phyloP scores from a whole-genome alignment of 1,140 invertebrate genomes.

The Drosophila azteca region DNA sequence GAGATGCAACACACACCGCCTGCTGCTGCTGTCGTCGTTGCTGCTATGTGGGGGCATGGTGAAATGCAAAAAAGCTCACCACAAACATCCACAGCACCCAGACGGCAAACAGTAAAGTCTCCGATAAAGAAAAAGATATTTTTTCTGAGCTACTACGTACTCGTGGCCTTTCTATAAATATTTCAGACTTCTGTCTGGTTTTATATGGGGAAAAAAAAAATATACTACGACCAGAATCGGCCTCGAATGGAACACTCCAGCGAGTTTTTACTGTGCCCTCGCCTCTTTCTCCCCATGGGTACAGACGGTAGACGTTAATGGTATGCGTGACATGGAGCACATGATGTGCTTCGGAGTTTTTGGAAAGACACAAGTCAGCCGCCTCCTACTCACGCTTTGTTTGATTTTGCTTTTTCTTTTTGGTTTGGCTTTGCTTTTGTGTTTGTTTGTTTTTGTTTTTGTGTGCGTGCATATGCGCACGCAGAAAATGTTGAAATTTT shows the following conservation, averaged over 20 bases:
- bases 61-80: slow-evolving; percentile 35
- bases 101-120: slow-evolving; percentile 13
- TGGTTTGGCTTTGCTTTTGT: slow-evolving; percentile 16
- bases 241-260: no score
- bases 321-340: slow-evolving; percentile 58
- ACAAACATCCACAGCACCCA: slow-evolving; percentile 20
- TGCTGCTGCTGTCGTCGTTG: no score
- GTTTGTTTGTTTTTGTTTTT: slow-evolving; percentile 19
- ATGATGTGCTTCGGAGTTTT: slow-evolving; percentile 35
- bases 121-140: slow-evolving; percentile 20
- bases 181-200: no score
- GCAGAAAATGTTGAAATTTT: slow-evolving; percentile 57
- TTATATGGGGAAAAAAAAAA: no score
- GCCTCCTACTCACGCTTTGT: slow-evolving; percentile 5
- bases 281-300: neutral
- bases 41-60: slow-evolving; percentile 23
- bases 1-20: slow-evolving; percentile 53
- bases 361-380: neutral
- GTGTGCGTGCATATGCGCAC: slow-evolving; percentile 47
- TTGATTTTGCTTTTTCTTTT: slow-evolving; percentile 37
- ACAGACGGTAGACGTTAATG: slow-evolving; percentile 9
- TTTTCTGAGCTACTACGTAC: neutral
- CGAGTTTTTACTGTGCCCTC: neutral
- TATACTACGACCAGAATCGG: no score
- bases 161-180: no score